Base-by-base conservation (phyloP, 1,140 invertebrate species). In the Planococcus citri region DNA sequence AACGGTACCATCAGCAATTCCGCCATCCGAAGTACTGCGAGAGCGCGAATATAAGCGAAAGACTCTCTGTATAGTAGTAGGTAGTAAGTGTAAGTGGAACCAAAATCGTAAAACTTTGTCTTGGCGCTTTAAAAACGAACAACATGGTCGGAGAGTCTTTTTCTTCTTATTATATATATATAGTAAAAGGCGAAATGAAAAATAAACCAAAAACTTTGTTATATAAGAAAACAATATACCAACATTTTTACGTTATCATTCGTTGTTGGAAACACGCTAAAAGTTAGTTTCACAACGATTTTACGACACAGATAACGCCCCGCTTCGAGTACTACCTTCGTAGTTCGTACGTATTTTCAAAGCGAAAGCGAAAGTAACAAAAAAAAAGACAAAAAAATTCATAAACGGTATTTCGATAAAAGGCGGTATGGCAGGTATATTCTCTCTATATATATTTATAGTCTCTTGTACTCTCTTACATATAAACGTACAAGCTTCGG, bases 221-320 rank as follows among this genome's bases (percentile, higher is more conserved):
- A 64, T 64, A 64, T 64, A 64, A 64, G 60, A 64, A 64, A 64
- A 64, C 60, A 64, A 64, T 64, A 64, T 64, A 64, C 60, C 60
- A 27, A 64, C 60, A 64, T 64, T 64, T 64, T 64, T 27, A 20
- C 60, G 8, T 24, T 64, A 24, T 64, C 60, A 25, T 64, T 64
- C 25, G 21, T 25, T n/a, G n/a, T n/a, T 64, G 10, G 21, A 10
- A 64, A 25, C 60, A 27, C 60, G 60, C 25, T 25, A 64, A 64
- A 64, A 64, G 25, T 64, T 17, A 64, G 25, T 64, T 64, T 64
- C 24, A 64, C 60, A 27, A 64, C 60, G 60, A 64, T 64, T 64
- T 64, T 64, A 64, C 60, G 60, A 64, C 60, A 21, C 60, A 64
- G 25, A 64, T 64, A 64, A 64, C 60, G 17, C 4, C n/a, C n/a